Conservation (phyloP, 2,113 vertebrate genomes). For the Xiphorhynchus elegans region DNA sequence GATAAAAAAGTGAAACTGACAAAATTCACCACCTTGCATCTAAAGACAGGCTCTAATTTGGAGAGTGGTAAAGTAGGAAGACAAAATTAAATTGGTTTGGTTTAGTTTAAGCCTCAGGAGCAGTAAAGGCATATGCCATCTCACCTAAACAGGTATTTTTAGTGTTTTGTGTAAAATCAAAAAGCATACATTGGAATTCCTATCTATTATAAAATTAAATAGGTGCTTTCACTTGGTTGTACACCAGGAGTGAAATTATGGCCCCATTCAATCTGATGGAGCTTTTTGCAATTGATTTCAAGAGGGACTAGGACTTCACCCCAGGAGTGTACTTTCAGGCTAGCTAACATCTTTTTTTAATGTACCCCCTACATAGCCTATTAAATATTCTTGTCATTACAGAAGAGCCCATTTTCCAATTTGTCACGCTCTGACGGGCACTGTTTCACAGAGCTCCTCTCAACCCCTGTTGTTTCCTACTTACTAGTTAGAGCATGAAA, state of each 20-base stretch:
- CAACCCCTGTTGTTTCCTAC: conserved; percentile 68
- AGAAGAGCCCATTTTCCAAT: conserved; percentile 57
- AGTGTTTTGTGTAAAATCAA: neutral
- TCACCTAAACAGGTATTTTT: conserved; percentile 42
- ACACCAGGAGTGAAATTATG: conserved; percentile 34
- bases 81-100: conserved; percentile 35
- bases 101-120: conserved; percentile 33
- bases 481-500: conserved; percentile 70
- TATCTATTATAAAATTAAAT: conserved; percentile 46
- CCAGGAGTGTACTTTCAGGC: conserved; percentile 35
- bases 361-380: conserved; percentile 46
- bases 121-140: neutral
- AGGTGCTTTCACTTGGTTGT: neutral
- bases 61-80: neutral
- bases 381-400: conserved; percentile 67
- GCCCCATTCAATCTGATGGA: conserved; percentile 28
- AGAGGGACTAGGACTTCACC: conserved; percentile 43
- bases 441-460: conserved; percentile 46
- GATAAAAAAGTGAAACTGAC: conserved; percentile 2
- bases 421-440: conserved; percentile 26
- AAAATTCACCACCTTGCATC: conserved; percentile 14
- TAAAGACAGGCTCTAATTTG: conserved; percentile 7
- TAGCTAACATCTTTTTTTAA: conserved; percentile 59
- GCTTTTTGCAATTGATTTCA: conserved; percentile 42
- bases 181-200: neutral